Conservation (phyloP, 1,140 invertebrate species). For the Drosophila ambigua region DNA sequence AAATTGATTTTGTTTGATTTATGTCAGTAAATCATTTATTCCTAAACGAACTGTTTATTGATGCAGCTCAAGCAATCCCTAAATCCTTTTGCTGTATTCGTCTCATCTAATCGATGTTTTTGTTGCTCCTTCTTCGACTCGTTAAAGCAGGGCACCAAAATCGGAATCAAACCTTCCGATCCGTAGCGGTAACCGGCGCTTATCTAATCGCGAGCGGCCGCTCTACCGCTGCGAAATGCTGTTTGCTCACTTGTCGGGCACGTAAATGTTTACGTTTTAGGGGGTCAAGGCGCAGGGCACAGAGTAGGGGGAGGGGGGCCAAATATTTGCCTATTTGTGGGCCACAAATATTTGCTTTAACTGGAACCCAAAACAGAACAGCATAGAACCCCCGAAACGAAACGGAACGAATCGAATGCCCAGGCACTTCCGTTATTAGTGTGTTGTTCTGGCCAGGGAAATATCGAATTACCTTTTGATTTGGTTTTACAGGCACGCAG, state of each 20-base stretch:
- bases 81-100: neutral
- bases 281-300: neutral
- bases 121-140: neutral
- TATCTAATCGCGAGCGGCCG: constrained; percentile 47
- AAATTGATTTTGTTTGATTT: too few species aligned
- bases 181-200: constrained; percentile 14
- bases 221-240: constrained; percentile 2
- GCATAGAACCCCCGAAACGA: neutral
- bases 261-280: constrained; percentile 5
- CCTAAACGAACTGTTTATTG: too few species aligned
- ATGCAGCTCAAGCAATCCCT: too few species aligned
- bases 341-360: constrained; percentile 66
- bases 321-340: constrained; percentile 66
- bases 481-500: constrained; percentile 86
- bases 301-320: neutral
- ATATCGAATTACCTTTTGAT: constrained; percentile 69
- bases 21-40: too few species aligned
- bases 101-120: too few species aligned
- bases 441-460: constrained; percentile 62
- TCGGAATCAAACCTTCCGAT: neutral
- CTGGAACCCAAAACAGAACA: constrained; percentile 4
- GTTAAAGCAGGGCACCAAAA: neutral
- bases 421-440: constrained; percentile 72
- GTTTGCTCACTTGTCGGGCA: constrained; percentile 19
- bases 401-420: constrained; percentile 17